Evolutionary conservation across 2,797 vertebrate genomes (phyloP), one percentile per base, ranked within the genome.

Genomic region (Pagetopsis macropterus): DNA sequence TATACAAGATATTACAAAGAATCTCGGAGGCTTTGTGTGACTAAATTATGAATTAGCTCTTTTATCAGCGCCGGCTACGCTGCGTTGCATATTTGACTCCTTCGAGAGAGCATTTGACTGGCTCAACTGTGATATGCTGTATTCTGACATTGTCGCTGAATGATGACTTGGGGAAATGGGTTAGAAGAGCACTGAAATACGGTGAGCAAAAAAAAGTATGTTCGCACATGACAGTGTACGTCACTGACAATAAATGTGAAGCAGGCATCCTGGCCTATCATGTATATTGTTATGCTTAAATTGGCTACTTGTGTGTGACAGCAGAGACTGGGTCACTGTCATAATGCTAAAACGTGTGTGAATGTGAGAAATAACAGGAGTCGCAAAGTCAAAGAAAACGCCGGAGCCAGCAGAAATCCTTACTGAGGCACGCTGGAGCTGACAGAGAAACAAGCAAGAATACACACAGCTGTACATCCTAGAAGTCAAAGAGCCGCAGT

Each of bases 111-210:
- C 79, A 44, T 85, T 90, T 87, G 65, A 86, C 76, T 56, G 74
- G 78, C 83, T 88, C 78, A 48, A 55, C 81, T 66, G 72, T 86
- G 86, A 90, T 88, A 43, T 84, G 88, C 84, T 83, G 75, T 48
- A 79, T 87, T 88, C 85, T 88, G 87, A 86, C 82, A 79, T 75
- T 57, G 85, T 73, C 9, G 49, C 79, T 89, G 87, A 92, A 84
- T 75, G 83, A 92, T 87, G 89, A 93, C 89, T 91, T 81, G 76
- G 83, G 89, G 81, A 89, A 91, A 90, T 87, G 83, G 88, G 88
- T 90, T 82, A 87, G 81, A 88, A 67, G 87, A 81, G 80, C 76
- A 65, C 40, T 16, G 72, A 71, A 76, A 83, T 76, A 86, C 74
- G 74, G 70, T 15, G 61, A 52, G 84, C 68, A 37, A 37, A 89